Conservation (phyloP, 2,113 vertebrate genomes). For the Indicator maculatus region DNA sequence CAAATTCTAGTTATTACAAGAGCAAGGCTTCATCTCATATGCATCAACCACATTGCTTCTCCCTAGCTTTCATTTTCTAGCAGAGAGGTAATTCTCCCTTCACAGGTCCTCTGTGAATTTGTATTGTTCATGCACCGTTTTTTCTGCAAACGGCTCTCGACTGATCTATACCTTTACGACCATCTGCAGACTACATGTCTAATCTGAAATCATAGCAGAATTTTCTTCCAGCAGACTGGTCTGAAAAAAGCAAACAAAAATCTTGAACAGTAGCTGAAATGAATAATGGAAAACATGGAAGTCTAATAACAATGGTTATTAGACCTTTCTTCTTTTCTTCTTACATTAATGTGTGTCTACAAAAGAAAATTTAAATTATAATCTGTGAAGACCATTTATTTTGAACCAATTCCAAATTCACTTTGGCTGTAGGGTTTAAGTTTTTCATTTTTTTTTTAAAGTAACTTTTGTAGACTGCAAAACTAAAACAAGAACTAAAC, state of each 20-base stretch:
- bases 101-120: slow-evolving; percentile 39
- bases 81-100: slow-evolving; percentile 33
- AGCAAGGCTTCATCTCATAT: not conserved
- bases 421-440: not conserved
- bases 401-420: not conserved
- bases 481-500: not conserved
- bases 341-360: not conserved
- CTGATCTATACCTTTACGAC: not conserved
- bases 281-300: not conserved
- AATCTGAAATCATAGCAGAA: not conserved
- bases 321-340: not conserved
- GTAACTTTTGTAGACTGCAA: not conserved
- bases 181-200: not conserved
- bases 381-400: not conserved
- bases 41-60: not conserved
- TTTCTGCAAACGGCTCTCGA: not conserved
- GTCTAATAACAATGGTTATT: not conserved
- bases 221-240: not conserved
- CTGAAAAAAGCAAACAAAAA: not conserved
- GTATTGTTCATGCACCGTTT: slow-evolving; percentile 42
- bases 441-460: not conserved
- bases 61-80: slow-evolving; percentile 14
- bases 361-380: not conserved
- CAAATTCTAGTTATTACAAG: not conserved
- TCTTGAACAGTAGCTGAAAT: not conserved